A percentile compares a stretch with the other conserved stretches of the same genome.
Evolutionary conservation across 2,113 vertebrate genomes (phyloP).

Genomic region (Hippocampus zosterae): DNA sequence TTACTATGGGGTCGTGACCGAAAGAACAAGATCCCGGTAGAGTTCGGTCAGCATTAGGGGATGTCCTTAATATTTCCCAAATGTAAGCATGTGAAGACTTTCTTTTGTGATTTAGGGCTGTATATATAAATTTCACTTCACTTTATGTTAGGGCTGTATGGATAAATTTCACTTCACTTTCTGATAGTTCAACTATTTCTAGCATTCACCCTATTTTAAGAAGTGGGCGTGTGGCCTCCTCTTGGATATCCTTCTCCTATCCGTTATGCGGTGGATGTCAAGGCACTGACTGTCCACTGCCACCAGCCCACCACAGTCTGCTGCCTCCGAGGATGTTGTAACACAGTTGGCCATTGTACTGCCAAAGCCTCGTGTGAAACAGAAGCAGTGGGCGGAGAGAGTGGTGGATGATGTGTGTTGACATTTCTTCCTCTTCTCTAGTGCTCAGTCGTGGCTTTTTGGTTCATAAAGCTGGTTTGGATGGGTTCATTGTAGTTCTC

Average conservation of each 20-base stretch:
- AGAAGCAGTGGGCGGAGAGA: constrained; percentile 16
- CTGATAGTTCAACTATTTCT: not conserved
- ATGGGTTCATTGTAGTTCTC: not conserved
- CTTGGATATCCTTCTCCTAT: not conserved
- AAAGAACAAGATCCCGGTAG: too few species aligned
- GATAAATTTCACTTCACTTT: too few species aligned
- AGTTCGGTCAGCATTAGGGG: too few species aligned
- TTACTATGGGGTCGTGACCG: too few species aligned
- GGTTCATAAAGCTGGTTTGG: not conserved
- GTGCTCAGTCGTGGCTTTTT: not conserved
- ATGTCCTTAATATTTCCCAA: too few species aligned
- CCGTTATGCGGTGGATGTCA: not conserved
- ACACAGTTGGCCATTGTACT: constrained; percentile 51
- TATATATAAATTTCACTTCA: too few species aligned
- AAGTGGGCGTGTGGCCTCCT: not conserved
- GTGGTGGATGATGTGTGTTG: constrained; percentile 16
- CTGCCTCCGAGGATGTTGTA: not conserved
- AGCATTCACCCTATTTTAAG: not conserved
- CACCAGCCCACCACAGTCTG: not conserved
- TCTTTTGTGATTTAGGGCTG: too few species aligned
- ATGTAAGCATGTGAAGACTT: too few species aligned
- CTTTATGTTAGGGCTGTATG: too few species aligned
- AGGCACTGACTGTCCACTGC: constrained; percentile 4
- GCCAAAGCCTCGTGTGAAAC: constrained; percentile 27
- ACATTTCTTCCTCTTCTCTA: not conserved